These are phyloP conservation scores for Lysandra bellargus DNA, from an alignment of 2,888 invertebrate genomes.

Conservation along the genomic window DNA sequence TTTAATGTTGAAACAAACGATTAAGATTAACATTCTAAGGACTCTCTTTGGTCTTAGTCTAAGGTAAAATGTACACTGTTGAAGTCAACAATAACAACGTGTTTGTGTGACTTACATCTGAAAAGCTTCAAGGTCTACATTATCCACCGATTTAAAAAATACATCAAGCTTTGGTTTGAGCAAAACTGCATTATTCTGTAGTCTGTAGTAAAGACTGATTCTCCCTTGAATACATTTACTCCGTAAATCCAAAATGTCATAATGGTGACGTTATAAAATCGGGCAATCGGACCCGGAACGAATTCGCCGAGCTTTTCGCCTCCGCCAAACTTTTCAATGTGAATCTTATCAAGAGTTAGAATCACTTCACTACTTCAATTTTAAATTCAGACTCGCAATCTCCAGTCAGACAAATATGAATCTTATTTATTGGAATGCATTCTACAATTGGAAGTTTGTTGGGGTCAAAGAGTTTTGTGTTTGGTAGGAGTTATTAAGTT, in stretches of 20 bases:
- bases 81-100: too few relatives aligned
- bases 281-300: constrained; percentile 25
- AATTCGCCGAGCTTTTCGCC: constrained; percentile 24
- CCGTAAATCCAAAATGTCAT: constrained; percentile 29
- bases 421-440: constrained; percentile 3
- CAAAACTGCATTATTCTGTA: neutral
- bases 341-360: constrained; percentile 33
- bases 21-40: too few relatives aligned
- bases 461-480: neutral
- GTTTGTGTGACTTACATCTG: too few relatives aligned
- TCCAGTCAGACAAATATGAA: neutral
- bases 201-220: too few relatives aligned
- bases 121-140: too few relatives aligned
- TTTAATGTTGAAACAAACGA: too few relatives aligned
- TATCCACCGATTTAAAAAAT: too few relatives aligned
- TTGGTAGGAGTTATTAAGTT: neutral
- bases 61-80: too few relatives aligned
- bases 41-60: too few relatives aligned
- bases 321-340: constrained; percentile 31
- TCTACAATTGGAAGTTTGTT: neutral
- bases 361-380: constrained; percentile 32
- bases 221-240: neutral
- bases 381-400: constrained; percentile 27
- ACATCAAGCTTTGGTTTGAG: neutral
- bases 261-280: constrained; percentile 32